Evolutionary conservation across 2,797 vertebrate genomes (phyloP).

Genomic region (Xerus rutilus): DNA sequence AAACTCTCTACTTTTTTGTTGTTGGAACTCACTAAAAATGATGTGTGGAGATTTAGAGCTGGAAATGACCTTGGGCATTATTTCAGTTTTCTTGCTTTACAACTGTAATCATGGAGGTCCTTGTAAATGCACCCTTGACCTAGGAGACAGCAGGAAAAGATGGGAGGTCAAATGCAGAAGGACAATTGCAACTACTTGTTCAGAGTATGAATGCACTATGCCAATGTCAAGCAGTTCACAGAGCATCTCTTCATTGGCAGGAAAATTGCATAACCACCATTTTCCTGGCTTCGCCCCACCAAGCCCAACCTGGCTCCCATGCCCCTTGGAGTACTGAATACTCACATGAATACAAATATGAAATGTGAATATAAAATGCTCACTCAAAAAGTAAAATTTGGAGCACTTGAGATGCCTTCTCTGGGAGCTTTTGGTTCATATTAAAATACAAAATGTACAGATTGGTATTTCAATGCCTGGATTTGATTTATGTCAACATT

Average conservation of each 20-base stretch:
- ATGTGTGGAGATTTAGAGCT: neutral
- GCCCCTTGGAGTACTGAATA: neutral
- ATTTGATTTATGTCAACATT: neutral
- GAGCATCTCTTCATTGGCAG: conserved; percentile 3
- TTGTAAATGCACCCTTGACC: neutral
- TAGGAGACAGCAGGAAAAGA: neutral
- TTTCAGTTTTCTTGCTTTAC: neutral
- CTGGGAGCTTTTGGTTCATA: neutral
- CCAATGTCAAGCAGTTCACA: conserved; percentile 24
- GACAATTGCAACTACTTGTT: neutral
- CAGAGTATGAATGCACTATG: conserved; percentile 1
- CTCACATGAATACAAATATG: neutral
- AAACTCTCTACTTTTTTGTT: neutral
- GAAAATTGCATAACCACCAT: neutral
- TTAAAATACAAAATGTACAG: neutral
- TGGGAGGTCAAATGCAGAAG: neutral
- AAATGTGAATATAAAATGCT: neutral
- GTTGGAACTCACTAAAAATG: neutral
- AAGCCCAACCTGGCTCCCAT: neutral
- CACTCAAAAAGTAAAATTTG: conserved; percentile 39
- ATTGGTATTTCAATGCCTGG: neutral
- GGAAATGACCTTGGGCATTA: neutral
- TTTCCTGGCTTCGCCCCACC: neutral
- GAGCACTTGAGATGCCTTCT: neutral
- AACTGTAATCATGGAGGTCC: neutral